phyloP scores from a whole-genome alignment of 1,140 invertebrate genomes.

The Drosophila nigrodunni region DNA sequence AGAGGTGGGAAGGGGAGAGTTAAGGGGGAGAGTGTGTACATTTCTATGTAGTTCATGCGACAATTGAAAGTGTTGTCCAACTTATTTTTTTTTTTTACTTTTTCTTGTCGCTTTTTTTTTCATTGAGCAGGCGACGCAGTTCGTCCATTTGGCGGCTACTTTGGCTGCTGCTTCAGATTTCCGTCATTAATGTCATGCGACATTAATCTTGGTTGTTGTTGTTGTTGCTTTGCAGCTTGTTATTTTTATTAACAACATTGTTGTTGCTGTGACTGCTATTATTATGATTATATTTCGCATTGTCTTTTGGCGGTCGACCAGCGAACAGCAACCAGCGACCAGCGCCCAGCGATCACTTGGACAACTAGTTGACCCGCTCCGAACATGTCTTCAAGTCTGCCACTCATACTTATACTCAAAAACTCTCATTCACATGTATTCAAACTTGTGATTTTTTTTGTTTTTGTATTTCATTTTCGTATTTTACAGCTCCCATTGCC shows the following conservation, averaged over 20 bases:
- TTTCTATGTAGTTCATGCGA: constrained; percentile 49
- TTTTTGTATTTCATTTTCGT: constrained; percentile 24
- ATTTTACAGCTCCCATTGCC: constrained; percentile 18
- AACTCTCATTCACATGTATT: not conserved
- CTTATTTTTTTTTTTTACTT: constrained; percentile 36
- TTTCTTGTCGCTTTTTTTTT: constrained; percentile 10
- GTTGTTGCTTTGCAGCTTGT: constrained; percentile 37
- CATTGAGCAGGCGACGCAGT: not conserved
- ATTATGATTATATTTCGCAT: constrained; percentile 57
- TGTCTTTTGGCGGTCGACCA: constrained; percentile 42
- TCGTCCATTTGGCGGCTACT: constrained; percentile 46
- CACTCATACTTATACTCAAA: not conserved
- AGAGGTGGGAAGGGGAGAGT: not conserved
- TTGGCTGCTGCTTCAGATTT: constrained; percentile 43
- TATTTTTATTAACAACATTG: constrained; percentile 37
- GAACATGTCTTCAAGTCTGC: constrained; percentile 31
- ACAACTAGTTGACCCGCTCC: constrained; percentile 47
- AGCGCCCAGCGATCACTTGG: constrained; percentile 28
- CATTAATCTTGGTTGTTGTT: constrained; percentile 49
- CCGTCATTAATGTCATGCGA: constrained; percentile 60
- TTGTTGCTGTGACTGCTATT: constrained; percentile 29
- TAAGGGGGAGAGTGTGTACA: not conserved
- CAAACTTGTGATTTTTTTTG: constrained; percentile 18
- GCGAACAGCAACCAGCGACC: constrained; percentile 16
- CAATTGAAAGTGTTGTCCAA: constrained; percentile 55